These are phyloP conservation scores for Montifringilla adamsi DNA, from an alignment of 2,113 vertebrate species.

Conservation along the genomic window DNA sequence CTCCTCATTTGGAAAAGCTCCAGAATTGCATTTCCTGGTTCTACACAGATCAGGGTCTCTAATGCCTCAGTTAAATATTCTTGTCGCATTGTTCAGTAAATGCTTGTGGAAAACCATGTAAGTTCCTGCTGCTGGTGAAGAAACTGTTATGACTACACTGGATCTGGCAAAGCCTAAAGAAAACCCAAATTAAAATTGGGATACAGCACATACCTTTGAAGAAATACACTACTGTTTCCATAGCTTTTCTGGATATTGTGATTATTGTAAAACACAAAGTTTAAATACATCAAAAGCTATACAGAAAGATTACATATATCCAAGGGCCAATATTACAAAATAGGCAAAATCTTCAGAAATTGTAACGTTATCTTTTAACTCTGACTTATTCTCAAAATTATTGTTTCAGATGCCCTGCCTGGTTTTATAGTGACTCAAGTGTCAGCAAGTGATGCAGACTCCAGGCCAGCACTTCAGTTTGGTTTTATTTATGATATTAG, in stretches of 20 bases:
- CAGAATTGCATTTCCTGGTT: not conserved
- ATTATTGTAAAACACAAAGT: not conserved
- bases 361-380: not conserved
- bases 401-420: constrained; percentile 78
- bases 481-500: constrained; percentile 73
- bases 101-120: not conserved
- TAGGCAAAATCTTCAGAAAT: not conserved
- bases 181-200: not conserved
- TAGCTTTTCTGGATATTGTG: not conserved
- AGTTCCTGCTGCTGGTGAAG: not conserved
- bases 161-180: not conserved
- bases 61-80: not conserved
- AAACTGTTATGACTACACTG: not conserved
- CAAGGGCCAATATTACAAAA: not conserved
- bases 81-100: not conserved
- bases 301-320: not conserved
- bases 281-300: not conserved
- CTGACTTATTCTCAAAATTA: constrained; percentile 13
- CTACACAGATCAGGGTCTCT: not conserved
- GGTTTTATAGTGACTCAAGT: constrained; percentile 82
- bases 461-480: constrained; percentile 81
- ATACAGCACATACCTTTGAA: not conserved
- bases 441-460: constrained; percentile 83
- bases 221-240: not conserved
- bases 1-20: not conserved